Evolutionary conservation across 2,888 invertebrate genomes (phyloP).

Genomic region (Candidula unifasciata): DNA sequence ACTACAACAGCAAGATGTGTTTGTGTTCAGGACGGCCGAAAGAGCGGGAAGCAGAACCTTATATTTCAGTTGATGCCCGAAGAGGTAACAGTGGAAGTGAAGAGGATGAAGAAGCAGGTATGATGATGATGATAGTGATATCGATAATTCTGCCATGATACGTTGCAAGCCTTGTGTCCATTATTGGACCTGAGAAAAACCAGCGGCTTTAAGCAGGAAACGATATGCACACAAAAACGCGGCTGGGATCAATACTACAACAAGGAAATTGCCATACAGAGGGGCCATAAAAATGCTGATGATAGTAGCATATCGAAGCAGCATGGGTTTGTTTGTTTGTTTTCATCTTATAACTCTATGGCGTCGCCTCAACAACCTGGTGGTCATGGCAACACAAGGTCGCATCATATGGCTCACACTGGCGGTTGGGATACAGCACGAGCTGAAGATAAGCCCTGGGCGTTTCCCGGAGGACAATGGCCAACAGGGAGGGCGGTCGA

Average conservation of each 20-base stretch:
- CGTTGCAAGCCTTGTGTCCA: not conserved
- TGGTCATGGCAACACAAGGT: constrained; percentile 26
- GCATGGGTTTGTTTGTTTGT: constrained; percentile 12
- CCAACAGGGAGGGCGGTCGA: not conserved
- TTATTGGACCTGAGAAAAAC: not conserved
- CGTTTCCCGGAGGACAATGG: not conserved
- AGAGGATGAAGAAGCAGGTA: not conserved
- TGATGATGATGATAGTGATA: too few relatives aligned
- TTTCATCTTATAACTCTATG: not conserved
- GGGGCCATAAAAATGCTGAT: not conserved
- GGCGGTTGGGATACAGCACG: constrained; percentile 9
- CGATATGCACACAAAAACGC: not conserved
- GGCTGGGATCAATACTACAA: not conserved
- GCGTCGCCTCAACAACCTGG: constrained; percentile 5
- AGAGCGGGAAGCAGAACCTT: too few relatives aligned
- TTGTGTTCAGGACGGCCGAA: too few relatives aligned
- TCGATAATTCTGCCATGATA: too few relatives aligned
- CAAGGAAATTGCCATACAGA: constrained; percentile 7
- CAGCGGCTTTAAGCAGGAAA: not conserved
- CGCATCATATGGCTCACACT: not conserved
- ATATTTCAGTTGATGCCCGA: too few relatives aligned
- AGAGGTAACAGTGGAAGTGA: too few relatives aligned
- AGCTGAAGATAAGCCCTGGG: constrained; percentile 11
- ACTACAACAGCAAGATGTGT: too few relatives aligned
- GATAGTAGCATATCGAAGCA: constrained; percentile 12